Evolutionary conservation across 2,888 invertebrate species (phyloP).

Genomic region (Gymnocheta viridis): DNA sequence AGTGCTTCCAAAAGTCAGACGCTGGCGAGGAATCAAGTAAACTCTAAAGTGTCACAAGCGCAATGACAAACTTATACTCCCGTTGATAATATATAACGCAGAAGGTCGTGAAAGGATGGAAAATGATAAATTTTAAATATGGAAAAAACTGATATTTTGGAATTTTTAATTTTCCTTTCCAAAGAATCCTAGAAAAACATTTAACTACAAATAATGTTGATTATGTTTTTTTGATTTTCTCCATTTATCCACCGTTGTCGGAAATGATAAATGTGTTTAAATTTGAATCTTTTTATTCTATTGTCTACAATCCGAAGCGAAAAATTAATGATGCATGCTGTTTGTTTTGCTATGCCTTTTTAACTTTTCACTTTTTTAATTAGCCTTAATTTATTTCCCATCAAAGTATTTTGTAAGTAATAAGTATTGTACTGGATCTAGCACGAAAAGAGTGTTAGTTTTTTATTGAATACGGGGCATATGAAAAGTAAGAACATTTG

Average conservation of each 20-base stretch:
- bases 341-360: slow-evolving; percentile 38
- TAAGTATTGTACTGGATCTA: no score
- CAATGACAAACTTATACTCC: background rate
- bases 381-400: slow-evolving; percentile 38
- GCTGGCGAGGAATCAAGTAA: no score
- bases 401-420: slow-evolving; percentile 22
- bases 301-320: no score
- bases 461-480: no score
- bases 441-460: no score
- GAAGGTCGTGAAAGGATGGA: background rate
- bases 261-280: slow-evolving; percentile 25
- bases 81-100: background rate
- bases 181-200: slow-evolving; percentile 35
- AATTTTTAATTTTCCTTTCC: slow-evolving; percentile 35
- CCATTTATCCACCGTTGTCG: background rate
- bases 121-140: slow-evolving; percentile 6
- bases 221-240: background rate
- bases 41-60: no score
- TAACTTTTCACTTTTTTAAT: slow-evolving; percentile 49
- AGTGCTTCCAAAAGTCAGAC: no score
- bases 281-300: background rate
- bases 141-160: slow-evolving; percentile 32
- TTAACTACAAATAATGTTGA: background rate
- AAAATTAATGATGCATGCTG: slow-evolving; percentile 49
- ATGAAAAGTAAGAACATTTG: no score